Conservation (phyloP, 92 coral and sea anemone species). For the Montipora capitata region DNA sequence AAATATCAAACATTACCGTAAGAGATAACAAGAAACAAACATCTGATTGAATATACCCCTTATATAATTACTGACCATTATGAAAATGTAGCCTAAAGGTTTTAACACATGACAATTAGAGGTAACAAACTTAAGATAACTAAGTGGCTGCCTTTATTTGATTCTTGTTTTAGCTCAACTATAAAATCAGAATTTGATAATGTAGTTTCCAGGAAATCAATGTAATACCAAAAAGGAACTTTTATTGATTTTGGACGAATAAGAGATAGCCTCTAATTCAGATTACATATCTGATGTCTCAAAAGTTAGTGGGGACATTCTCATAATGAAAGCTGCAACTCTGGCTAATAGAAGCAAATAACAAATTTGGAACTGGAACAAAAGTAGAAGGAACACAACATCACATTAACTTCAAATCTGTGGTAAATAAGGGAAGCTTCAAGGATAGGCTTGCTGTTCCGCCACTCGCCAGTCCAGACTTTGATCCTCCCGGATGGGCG, state of each 20-base stretch:
- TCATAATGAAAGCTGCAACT: background rate
- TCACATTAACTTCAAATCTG: background rate
- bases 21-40: constrained; percentile 22
- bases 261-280: background rate
- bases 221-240: background rate
- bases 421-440: constrained; percentile 8
- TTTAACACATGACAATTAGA: constrained; percentile 8
- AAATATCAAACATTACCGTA: constrained; percentile 14
- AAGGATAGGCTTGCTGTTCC: background rate
- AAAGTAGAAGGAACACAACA: background rate
- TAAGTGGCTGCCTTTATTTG: background rate
- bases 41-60: constrained; percentile 13
- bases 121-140: background rate
- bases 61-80: constrained; percentile 25
- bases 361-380: constrained; percentile 2
- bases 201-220: constrained; percentile 1
- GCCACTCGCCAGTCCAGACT: constrained; percentile 4
- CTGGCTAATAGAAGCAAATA: background rate
- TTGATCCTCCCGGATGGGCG: constrained; percentile 18
- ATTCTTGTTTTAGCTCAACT: background rate
- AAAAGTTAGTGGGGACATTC: background rate
- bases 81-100: constrained; percentile 10
- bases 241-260: background rate
- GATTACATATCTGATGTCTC: background rate
- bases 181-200: background rate